Evolutionary conservation across 2,888 invertebrate species (phyloP).

Genomic region (Orthosia gothica): DNA sequence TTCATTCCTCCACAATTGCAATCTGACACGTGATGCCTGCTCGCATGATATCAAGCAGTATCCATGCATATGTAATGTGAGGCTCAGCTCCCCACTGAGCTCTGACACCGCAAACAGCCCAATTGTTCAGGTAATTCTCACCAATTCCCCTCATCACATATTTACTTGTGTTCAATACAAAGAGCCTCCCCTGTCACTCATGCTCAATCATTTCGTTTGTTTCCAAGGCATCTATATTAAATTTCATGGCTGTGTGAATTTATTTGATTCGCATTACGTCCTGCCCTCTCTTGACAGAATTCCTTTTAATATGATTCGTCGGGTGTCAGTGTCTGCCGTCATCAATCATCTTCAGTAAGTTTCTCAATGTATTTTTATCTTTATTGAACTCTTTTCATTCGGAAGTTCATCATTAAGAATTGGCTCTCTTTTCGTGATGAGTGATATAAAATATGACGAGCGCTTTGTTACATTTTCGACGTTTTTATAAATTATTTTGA

Average conservation of each 20-base stretch:
- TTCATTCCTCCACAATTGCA: conserved; percentile 15
- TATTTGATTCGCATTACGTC: conserved; percentile 66
- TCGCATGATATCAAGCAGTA: conserved; percentile 10
- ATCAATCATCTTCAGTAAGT: conserved; percentile 66
- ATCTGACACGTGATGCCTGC: conserved; percentile 1
- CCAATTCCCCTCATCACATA: conserved; percentile 23
- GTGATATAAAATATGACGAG: conserved; percentile 23
- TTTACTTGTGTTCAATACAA: conserved; percentile 37
- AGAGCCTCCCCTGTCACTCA: conserved; percentile 47
- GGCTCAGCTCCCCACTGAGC: not conserved
- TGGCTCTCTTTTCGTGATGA: conserved; percentile 32
- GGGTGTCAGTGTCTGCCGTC: conserved; percentile 58
- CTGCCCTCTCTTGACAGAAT: conserved; percentile 38
- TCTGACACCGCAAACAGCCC: not conserved
- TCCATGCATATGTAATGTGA: conserved; percentile 38
- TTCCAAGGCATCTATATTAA: conserved; percentile 61
- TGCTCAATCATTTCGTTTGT: conserved; percentile 61
- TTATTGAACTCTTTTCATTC: conserved; percentile 65
- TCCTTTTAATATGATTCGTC: conserved; percentile 63
- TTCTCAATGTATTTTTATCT: conserved; percentile 67
- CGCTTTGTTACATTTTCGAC: conserved; percentile 8
- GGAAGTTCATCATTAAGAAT: conserved; percentile 62
- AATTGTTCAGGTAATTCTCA: conserved; percentile 33
- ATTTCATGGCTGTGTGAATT: conserved; percentile 66
- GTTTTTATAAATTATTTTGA: conserved; percentile 30